Base-by-base conservation (phyloP, 1,140 invertebrate genomes). In the Anoplophora glabripennis region DNA sequence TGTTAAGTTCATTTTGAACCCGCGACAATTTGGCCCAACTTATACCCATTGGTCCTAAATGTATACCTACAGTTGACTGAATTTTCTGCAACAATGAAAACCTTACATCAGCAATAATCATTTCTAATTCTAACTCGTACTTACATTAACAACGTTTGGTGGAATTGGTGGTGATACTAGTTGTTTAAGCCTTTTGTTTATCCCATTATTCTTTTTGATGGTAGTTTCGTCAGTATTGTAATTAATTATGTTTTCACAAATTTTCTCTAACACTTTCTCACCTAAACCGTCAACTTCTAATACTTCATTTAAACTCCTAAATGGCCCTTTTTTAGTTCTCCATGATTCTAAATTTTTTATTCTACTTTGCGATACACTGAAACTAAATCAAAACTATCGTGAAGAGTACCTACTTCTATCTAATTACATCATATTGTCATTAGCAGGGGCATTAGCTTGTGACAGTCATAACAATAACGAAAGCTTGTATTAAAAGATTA, bases 251-350 rank as follows among this genome's bases (percentile, higher is more conserved):
- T 59, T 56, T 45, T 60, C 40, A 41, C 59, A 64, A 12, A 68
- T 38, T 28, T 57, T 45, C 9, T 65, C 35, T 40, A 68, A 56
- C 8, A 57, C 44, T 37, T 66, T 60, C 49, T 64, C 67, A 10
- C 62, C 56, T 9, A 66, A 53, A 0, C 67, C 67, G 18, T 66
- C 57, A 12, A 68, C 53, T 49, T 66, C 61, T 48, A 68, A 53
- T 12, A 66, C 53, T 42, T 68, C 67, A 9, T 37, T 21, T n/a
- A 68, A 15, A 11, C 61, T 47, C 21, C 45, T 53, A 38, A 68
- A 68, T 21, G 53, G 64, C 21, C 64, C 67, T 36, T 63, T 61
- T 55, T 62, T 66, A 10, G 40, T 44, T 44, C 53, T 60, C 64
- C 64, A 68, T 7, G 41, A 38, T 52, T 56, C 51, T 4, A 68